phyloP scores from a whole-genome alignment of 2,888 invertebrate species.

The Harpalus rubripes region DNA sequence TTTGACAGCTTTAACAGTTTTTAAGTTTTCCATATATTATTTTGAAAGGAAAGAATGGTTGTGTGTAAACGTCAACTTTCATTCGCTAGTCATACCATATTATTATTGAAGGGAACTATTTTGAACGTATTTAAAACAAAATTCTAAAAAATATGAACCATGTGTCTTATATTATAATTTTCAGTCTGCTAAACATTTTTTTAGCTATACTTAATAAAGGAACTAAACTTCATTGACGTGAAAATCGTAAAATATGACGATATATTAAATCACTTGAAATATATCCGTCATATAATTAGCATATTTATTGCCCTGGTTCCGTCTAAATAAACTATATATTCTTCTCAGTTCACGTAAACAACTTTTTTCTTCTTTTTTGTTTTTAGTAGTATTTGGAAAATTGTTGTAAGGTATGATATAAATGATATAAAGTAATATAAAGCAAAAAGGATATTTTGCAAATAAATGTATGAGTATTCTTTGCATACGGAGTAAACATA shows the following conservation, averaged over 20 bases:
- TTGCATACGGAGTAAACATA: not conserved
- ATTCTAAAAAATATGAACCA: no score
- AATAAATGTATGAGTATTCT: constrained; percentile 33
- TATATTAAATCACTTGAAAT: not conserved
- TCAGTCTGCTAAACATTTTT: no score
- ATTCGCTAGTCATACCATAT: no score
- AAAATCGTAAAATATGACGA: not conserved
- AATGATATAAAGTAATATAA: not conserved
- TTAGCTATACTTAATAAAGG: no score
- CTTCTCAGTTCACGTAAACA: constrained; percentile 8
- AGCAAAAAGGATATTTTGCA: constrained; percentile 19
- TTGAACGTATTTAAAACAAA: no score
- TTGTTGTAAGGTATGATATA: not conserved
- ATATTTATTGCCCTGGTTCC: not conserved
- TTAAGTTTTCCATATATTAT: no score
- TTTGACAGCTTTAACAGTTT: no score
- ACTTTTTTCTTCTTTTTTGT: not conserved
- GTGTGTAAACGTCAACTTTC: no score
- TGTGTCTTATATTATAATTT: no score
- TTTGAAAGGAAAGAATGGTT: no score
- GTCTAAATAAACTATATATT: not conserved
- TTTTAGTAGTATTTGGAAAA: not conserved
- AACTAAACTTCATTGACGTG: no score
- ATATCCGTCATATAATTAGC: not conserved
- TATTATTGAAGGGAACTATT: no score